Evolutionary conservation across 2,797 vertebrate genomes (phyloP).

Genomic region (Columba guinea): DNA sequence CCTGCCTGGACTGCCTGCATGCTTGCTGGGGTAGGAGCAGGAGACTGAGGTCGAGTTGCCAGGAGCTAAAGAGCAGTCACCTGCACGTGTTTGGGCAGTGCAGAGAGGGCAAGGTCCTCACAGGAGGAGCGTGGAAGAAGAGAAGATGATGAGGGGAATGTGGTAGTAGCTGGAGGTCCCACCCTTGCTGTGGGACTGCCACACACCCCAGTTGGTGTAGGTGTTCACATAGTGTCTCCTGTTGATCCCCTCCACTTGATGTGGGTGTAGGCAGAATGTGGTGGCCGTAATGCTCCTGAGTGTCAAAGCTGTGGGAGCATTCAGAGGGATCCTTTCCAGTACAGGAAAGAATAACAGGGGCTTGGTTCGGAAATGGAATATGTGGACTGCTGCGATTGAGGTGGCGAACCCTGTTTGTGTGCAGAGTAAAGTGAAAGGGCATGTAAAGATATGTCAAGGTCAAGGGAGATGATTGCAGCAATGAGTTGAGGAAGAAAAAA

Average conservation of each 20-base stretch:
- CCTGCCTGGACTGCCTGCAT: neutral
- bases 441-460: neutral
- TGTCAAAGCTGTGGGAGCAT: rapidly evolving
- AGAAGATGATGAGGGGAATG: neutral
- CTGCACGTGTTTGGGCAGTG: rapidly evolving
- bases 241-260: neutral
- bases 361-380: neutral
- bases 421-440: neutral
- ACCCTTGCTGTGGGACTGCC: neutral
- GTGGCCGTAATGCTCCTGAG: rapidly evolving
- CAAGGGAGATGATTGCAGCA: neutral
- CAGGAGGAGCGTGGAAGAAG: neutral
- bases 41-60: neutral
- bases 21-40: neutral
- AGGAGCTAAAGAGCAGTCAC: neutral
- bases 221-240: neutral
- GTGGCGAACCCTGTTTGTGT: neutral
- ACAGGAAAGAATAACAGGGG: neutral
- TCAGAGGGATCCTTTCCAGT: neutral
- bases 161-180: neutral
- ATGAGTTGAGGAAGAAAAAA: neutral
- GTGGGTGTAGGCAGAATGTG: rapidly evolving
- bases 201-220: rapidly evolving
- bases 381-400: neutral
- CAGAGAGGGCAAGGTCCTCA: neutral